phyloP scores from a whole-genome alignment of 2,113 vertebrate species.

The Micromys minutus region DNA sequence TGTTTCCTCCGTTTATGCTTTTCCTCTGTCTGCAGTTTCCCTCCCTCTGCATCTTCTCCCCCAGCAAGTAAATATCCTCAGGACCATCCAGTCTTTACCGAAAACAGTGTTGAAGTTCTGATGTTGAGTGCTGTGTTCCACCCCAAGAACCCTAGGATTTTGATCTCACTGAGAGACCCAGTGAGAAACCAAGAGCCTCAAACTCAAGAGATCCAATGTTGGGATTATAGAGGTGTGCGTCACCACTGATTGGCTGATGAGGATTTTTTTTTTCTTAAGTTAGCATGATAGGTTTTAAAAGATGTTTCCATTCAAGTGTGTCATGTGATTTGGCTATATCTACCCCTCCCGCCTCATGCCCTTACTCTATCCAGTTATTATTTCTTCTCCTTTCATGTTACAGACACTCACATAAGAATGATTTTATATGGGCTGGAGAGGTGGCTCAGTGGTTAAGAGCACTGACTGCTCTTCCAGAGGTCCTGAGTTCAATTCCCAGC shows the following conservation, averaged over 20 bases:
- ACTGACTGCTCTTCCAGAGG: no score
- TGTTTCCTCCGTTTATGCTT: background rate
- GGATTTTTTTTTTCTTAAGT: background rate
- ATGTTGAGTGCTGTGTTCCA: background rate
- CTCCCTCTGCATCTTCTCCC: background rate
- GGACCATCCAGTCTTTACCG: conserved; percentile 1
- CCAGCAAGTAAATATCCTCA: background rate
- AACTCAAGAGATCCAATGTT: background rate
- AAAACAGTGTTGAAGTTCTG: conserved; percentile 32
- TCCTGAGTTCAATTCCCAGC: no score
- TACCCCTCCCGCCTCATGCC: background rate
- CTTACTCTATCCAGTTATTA: no score
- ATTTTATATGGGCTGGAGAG: no score
- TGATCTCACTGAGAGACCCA: conserved; percentile 35
- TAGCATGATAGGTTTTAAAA: background rate
- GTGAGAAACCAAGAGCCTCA: conserved; percentile 1
- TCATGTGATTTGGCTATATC: background rate
- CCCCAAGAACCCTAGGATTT: conserved; percentile 15
- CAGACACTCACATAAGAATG: background rate
- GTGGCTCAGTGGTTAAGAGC: no score
- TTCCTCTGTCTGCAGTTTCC: background rate
- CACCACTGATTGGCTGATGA: background rate
- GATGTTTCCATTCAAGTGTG: background rate
- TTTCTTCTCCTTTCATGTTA: background rate
- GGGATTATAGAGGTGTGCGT: background rate